Evolutionary conservation across 2,797 vertebrate species (phyloP).

Genomic region (Chromobotia macracanthus): DNA sequence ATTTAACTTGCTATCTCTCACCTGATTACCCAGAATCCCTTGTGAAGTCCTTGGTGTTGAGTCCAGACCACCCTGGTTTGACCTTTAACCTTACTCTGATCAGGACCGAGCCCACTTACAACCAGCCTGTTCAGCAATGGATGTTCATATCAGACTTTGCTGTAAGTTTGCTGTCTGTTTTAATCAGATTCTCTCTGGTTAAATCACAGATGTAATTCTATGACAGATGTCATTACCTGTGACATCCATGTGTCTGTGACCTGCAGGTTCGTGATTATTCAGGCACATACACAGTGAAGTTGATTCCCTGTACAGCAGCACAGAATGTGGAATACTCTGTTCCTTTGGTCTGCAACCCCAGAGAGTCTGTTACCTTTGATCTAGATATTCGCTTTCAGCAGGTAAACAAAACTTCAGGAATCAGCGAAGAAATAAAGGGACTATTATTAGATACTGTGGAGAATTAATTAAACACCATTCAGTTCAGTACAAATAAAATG

Average conservation of each 20-base stretch:
- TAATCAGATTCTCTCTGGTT: no score
- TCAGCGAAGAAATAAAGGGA: background rate
- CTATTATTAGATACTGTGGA: background rate
- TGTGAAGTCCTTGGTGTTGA: conserved; percentile 83
- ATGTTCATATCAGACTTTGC: conserved; percentile 91
- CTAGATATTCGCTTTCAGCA: conserved; percentile 95
- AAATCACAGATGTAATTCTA: background rate
- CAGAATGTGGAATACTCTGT: conserved; percentile 81
- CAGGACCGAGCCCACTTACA: conserved; percentile 86
- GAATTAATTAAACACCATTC: no score
- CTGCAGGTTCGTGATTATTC: conserved; percentile 92
- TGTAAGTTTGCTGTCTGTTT: conserved; percentile 71
- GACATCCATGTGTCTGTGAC: background rate
- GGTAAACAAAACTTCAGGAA: conserved; percentile 67
- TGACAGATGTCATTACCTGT: background rate
- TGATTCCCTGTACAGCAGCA: conserved; percentile 85
- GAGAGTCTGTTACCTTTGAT: conserved; percentile 85
- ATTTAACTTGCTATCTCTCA: conserved; percentile 21
- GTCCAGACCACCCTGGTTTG: conserved; percentile 82
- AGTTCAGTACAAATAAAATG: background rate
- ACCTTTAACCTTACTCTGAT: conserved; percentile 88
- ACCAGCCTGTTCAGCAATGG: conserved; percentile 91
- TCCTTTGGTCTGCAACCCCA: conserved; percentile 86
- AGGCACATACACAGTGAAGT: conserved; percentile 85
- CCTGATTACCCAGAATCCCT: conserved; percentile 72